Base-by-base conservation (phyloP, 2,888 invertebrate genomes). In the Drosophila pullipes region DNA sequence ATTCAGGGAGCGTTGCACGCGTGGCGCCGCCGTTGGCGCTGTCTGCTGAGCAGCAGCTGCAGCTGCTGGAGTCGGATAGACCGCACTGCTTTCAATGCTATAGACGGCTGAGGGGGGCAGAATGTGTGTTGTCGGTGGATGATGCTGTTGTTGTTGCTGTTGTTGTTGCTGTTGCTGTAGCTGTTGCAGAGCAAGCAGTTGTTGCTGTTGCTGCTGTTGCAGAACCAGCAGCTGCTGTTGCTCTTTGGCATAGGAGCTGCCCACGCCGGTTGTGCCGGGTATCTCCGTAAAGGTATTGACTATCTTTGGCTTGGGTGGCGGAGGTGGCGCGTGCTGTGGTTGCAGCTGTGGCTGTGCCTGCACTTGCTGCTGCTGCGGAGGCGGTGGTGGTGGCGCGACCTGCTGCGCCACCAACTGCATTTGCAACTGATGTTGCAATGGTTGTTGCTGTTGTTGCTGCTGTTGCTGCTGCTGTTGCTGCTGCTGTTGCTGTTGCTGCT, bases 271-370 rank as follows among this genome's bases (percentile, higher is more conserved):
- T 39, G 93, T 93, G 69, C 93, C 93, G 68, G 93, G 93, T 80
- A 93, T 93, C 66, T 93, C 93, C 35, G 93, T 92, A 78, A 93
- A 93, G 25, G 93, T 93, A 75, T 93, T 93, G 71, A 92, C 89
- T 77, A 90, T 92, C 74, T 91, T 92, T 72, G 92, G 92, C 67
- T 92, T 92, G 68, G 91, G 87, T 39, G 92, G 92, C 62, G 91
- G 91, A 67, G 90, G 76, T 39, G 91, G 92, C 65, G 92, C 91
- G 44, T 91, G 91, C 65, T 90, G 91, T 35, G 85, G 83, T 39
- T 76, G 76, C 54, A 58, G 60, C 37, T 61, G 75, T 41, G 66
- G 80, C 33, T 69, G 89, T n/a, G 84, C 85, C 31, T 69, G 76
- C 54, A 68, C 59, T 30, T 75, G 86, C 62, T 67, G 85, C 58